A percentile compares a stretch with the other conserved stretches of the same genome.
Evolutionary conservation across 2,888 invertebrate species (phyloP).

Genomic region (Hirtodrosophila histrioides): DNA sequence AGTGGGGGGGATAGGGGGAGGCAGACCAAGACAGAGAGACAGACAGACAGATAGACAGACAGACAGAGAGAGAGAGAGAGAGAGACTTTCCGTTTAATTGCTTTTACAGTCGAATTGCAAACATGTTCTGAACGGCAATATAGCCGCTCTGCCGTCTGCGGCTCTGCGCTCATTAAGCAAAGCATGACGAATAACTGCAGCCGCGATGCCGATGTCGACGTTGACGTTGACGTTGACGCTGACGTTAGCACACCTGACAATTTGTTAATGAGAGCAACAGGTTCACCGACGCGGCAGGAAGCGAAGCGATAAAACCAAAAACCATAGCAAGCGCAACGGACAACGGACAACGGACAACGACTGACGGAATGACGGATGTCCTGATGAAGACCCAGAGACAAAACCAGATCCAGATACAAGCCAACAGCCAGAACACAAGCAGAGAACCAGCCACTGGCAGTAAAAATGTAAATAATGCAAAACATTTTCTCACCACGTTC

Average conservation of each 20-base stretch:
- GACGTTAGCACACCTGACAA: slow-evolving; percentile 72
- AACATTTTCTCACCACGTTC: slow-evolving; percentile 79
- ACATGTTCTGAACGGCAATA: slow-evolving; percentile 53
- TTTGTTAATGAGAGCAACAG: slow-evolving; percentile 80
- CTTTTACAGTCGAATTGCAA: slow-evolving; percentile 73
- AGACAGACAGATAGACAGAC: slow-evolving; percentile 11
- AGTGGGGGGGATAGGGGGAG: slow-evolving; percentile 9
- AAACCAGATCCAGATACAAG: slow-evolving; percentile 22
- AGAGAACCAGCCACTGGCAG: slow-evolving; percentile 24
- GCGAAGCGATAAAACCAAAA: slow-evolving; percentile 78
- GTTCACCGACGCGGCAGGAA: slow-evolving; percentile 65
- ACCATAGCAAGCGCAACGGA: slow-evolving; percentile 77
- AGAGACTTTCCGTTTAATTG: slow-evolving; percentile 63
- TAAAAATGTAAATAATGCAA: slow-evolving; percentile 75
- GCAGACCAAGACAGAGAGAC: not conserved
- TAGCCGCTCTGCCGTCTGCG: slow-evolving; percentile 5
- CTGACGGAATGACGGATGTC: slow-evolving; percentile 70
- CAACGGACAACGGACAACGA: slow-evolving; percentile 13
- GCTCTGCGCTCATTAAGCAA: slow-evolving; percentile 70
- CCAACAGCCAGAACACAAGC: slow-evolving; percentile 28
- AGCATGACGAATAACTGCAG: slow-evolving; percentile 76
- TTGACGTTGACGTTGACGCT: slow-evolving; percentile 25
- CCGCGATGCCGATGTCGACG: slow-evolving; percentile 27
- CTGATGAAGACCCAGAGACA: slow-evolving; percentile 48
- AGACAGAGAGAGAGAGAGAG: not conserved